Base-by-base conservation (phyloP, 1,140 invertebrate species). In the Hylyphantes graminicola region DNA sequence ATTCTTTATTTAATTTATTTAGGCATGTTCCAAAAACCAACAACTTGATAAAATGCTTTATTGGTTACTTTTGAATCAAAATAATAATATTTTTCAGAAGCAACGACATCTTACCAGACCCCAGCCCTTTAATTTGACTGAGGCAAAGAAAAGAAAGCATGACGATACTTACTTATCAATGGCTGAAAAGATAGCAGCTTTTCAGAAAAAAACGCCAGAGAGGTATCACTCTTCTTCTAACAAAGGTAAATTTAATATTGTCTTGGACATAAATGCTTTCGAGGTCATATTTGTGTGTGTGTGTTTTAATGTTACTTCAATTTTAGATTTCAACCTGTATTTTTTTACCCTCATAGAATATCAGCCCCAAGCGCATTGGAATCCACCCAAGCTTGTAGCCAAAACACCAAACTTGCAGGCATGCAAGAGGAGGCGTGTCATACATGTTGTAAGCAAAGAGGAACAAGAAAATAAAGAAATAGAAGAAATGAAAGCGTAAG, bases 401-500 rank as follows among this genome's bases (percentile, higher is more conserved):
- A 65, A 54, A n/a, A 35, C 85, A 0, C 85, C 85, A 5, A 75
- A 80, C 7, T 17, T 85, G 6, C 61, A 64, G 51, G 70, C 85
- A 68, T 50, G 59, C 12, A 70, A 74, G 61, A 68, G 85, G 11
- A 6, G 51, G 10, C 77, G 85, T 55, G 17, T 55, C 9, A 54
- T 75, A 10, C 61, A 19, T 53, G 78, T 50, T n/a, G 0, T 85
- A 12, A 81, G 77, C 35, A 55, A 57, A 61, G 78, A 77, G 54
- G 21, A 85, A 64, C 55, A 80, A 53, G 78, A 81, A 17, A 19
- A 54, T n/a, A 63, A 74, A 53, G 51, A 80, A 81, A 21, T 76
- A n/a, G 10, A 85, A 67, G 73, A 85, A 85, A 63, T 85, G 13
- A 73, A 73, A 59, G n/a, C 2, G 68, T 74, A 65, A 77, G 35